A percentile compares a stretch with the other conserved stretches of the same genome.
These are phyloP conservation scores for Threskiornis aethiopicus DNA, from an alignment of 2,797 vertebrate genomes.

Conservation along the genomic window DNA sequence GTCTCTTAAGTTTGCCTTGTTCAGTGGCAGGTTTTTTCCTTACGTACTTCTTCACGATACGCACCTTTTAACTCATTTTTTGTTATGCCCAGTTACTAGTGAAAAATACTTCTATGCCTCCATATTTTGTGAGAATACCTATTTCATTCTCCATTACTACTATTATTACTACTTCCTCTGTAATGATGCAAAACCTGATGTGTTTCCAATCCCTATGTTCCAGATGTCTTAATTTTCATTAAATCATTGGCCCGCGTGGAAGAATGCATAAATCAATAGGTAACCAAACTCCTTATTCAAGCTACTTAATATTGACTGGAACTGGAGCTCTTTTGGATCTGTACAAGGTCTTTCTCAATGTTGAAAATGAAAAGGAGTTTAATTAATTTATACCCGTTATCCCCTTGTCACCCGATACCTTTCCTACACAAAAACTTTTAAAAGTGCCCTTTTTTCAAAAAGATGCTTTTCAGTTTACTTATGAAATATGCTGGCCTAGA, in stretches of 20 bases:
- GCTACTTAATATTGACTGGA: background rate
- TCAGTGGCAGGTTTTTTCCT: background rate
- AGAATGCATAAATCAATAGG: constrained; percentile 16
- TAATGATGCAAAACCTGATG: background rate
- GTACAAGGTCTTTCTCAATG: background rate
- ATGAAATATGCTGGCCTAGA: background rate
- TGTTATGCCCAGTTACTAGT: background rate
- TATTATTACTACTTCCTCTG: background rate
- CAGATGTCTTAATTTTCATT: background rate
- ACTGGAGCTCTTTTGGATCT: background rate
- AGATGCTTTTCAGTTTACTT: background rate
- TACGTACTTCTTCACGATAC: background rate
- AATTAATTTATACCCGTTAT: background rate
- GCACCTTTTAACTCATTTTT: background rate
- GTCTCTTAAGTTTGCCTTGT: background rate
- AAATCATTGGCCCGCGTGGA: background rate
- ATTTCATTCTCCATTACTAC: background rate
- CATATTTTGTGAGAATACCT: background rate
- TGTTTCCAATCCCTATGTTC: background rate
- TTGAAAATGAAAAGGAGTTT: background rate
- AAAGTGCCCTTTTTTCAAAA: background rate
- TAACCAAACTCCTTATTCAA: background rate
- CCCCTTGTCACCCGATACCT: background rate
- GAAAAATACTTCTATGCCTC: background rate
- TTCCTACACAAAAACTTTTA: background rate